These are phyloP conservation scores for Brachyalestes nurse DNA, from an alignment of 2,797 vertebrate species.

Conservation along the genomic window DNA sequence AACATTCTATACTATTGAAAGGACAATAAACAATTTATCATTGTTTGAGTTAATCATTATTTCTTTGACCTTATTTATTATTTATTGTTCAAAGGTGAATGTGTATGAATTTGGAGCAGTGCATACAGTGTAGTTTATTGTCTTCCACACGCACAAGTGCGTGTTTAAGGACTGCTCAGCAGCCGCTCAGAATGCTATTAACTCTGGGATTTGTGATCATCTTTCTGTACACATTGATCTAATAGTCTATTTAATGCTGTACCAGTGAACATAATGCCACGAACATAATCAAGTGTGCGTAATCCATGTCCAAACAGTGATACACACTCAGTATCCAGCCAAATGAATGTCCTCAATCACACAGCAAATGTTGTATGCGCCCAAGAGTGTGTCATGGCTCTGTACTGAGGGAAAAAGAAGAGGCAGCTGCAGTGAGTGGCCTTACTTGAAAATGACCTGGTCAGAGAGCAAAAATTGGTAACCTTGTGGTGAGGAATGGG, in stretches of 20 bases:
- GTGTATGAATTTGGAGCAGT: not conserved
- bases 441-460: not conserved
- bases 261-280: constrained; percentile 52
- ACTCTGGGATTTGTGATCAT: constrained; percentile 49
- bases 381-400: not conserved
- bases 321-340: constrained; percentile 62
- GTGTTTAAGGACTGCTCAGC: not conserved
- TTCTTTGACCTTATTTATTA: not conserved
- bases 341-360: constrained; percentile 67
- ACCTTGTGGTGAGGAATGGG: not conserved
- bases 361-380: constrained; percentile 39
- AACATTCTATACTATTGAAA: no score
- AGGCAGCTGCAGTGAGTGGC: not conserved
- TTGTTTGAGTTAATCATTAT: not conserved
- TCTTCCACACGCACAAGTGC: not conserved
- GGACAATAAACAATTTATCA: not conserved
- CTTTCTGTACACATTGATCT: constrained; percentile 61
- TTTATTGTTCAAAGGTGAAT: not conserved
- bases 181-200: constrained; percentile 48
- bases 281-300: constrained; percentile 59
- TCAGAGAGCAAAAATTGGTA: not conserved
- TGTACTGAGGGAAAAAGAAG: not conserved
- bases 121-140: not conserved
- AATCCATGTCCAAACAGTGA: constrained; percentile 69
- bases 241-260: constrained; percentile 68